Percentiles rank a stretch among this genome's conserved stretches.
These are phyloP conservation scores for Polypterus senegalus DNA, from an alignment of 2,113 vertebrate species.

Conservation along the genomic window DNA sequence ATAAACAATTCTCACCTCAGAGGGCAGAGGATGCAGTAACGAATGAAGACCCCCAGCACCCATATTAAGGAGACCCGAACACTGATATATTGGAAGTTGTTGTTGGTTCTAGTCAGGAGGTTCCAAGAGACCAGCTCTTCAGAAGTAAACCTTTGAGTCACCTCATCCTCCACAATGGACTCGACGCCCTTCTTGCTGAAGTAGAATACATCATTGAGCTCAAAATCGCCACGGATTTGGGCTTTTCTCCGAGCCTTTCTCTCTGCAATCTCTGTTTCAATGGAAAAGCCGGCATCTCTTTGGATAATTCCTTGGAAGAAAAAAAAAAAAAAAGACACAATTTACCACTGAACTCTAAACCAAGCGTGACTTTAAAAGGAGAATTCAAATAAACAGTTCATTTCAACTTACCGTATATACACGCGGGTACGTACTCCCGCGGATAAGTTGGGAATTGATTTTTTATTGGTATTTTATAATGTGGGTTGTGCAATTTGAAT, in stretches of 20 bases:
- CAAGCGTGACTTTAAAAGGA: too few species aligned
- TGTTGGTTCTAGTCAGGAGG: conserved; percentile 89
- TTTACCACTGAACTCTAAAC: too few species aligned
- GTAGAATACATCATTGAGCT: conserved; percentile 74
- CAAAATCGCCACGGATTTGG: conserved; percentile 46
- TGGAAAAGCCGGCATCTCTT: conserved; percentile 55
- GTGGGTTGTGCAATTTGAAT: too few species aligned
- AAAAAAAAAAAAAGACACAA: conserved; percentile 6
- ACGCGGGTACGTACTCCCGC: too few species aligned
- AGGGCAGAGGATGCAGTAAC: conserved; percentile 78
- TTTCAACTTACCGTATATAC: too few species aligned
- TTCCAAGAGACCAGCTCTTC: conserved; percentile 93
- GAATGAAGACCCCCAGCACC: conserved; percentile 74
- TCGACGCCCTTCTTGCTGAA: conserved; percentile 83
- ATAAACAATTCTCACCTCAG: conserved; percentile 56
- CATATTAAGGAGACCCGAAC: conserved; percentile 72
- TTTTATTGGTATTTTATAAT: too few species aligned
- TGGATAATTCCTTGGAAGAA: conserved; percentile 74
- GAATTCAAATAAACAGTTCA: too few species aligned
- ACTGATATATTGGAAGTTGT: conserved; percentile 86
- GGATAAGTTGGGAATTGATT: too few species aligned
- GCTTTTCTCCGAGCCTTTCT: conserved; percentile 32
- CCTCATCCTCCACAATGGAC: conserved; percentile 85
- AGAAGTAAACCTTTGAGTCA: conserved; percentile 89
- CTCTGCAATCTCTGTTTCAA: conserved; percentile 72